These are phyloP conservation scores for Bombus haemorrhoidalis DNA, from an alignment of 1,140 invertebrate genomes.

Conservation along the genomic window DNA sequence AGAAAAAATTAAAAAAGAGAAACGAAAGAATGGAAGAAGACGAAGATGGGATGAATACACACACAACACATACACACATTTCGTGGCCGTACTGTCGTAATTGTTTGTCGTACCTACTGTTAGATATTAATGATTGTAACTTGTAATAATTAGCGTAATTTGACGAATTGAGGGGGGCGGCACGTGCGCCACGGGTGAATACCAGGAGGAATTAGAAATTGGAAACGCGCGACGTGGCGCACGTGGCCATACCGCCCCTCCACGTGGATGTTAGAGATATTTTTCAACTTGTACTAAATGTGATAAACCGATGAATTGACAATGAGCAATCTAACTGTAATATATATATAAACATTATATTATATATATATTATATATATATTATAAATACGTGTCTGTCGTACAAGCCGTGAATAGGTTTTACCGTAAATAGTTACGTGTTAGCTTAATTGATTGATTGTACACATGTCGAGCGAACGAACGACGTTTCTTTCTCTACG, in stretches of 20 bases:
- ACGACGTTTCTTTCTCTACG: conserved; percentile 24
- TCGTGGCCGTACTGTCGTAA: conserved; percentile 76
- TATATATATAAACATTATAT: conserved; percentile 62
- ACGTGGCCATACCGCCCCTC: conserved; percentile 33
- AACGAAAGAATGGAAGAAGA: not conserved
- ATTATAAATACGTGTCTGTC: conserved; percentile 75
- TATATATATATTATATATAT: conserved; percentile 60
- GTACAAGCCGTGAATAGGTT: conserved; percentile 78
- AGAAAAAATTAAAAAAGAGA: not conserved
- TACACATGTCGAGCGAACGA: conserved; percentile 48
- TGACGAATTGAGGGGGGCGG: conserved; percentile 32
- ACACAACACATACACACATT: conserved; percentile 27
- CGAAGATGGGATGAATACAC: conserved; percentile 31
- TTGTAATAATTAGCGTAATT: conserved; percentile 61
- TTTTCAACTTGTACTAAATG: conserved; percentile 83
- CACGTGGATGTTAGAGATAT: conserved; percentile 81
- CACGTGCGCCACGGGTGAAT: conserved; percentile 12
- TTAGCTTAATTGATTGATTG: conserved; percentile 71
- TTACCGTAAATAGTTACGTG: conserved; percentile 75
- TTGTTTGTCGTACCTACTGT: conserved; percentile 79
- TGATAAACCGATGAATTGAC: conserved; percentile 82
- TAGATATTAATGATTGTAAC: conserved; percentile 71
- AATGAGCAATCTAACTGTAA: conserved; percentile 83
- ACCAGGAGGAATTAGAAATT: not conserved
- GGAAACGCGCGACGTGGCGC: not conserved